Evolutionary conservation across 2,113 vertebrate species (phyloP), one percentile per base, ranked within the genome.

Genomic region (Amia ocellicauda): DNA sequence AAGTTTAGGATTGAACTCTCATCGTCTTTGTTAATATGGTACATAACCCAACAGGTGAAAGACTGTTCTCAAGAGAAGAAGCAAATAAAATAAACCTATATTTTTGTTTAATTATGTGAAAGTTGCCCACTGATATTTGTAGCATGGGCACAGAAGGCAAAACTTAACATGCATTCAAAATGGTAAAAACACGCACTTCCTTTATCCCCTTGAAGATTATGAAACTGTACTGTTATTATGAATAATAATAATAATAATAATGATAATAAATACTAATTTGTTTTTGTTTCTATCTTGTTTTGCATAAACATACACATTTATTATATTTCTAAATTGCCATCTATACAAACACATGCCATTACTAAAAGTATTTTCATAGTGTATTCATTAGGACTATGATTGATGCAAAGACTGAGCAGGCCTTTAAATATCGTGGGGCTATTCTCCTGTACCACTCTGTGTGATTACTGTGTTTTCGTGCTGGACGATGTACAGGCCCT

Each of bases 51-150:
- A 31, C 42, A 53, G 43, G 8, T 50, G 2, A 2, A 26, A 61
- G n/a, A 9, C 17, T 7, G 53, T 52, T 56, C 31, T 16, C 55
- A 13, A 26, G 60, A 64, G 50, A 28, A 5, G 41, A 49, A 16
- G 31, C 24, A 43, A 62, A 9, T 55, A 73, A 42, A 9, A 50
- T 29, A 62, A 64, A 69, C 58, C 13, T 62, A 56, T 57, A 59
- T 56, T 67, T 78, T 65, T 69, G 29, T 66, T 71, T 75, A 2
- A 61, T 11, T 42, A 55, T 60, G 28, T 40, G 52, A 7, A 47
- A 50, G 64, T 61, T 73, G 36, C 52, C 42, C 51, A 61, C 47
- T 22, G 29, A 14, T 41, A 28, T 49, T 40, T 45, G 43, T 64
- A 72, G 62, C 28, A 27, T 28, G 47, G 26, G 11, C 14, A 24